Evolutionary conservation across 2,113 vertebrate species (phyloP).

Genomic region (Mus pahari): DNA sequence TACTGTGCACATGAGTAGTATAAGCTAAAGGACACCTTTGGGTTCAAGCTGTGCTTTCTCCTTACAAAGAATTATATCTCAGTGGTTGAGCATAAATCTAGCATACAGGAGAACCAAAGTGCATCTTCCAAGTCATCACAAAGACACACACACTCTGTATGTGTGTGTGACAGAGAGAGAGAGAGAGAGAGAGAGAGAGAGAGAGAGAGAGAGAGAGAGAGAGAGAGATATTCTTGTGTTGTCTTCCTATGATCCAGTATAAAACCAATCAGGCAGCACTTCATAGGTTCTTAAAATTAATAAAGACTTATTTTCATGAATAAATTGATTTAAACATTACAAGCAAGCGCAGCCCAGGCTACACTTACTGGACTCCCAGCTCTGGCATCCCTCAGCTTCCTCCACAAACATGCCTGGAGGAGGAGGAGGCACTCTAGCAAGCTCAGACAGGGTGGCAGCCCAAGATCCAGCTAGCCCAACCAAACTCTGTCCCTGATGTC

Average conservation of each 20-base stretch:
- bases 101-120: neutral
- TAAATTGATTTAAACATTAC: conserved; percentile 1
- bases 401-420: neutral
- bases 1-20: neutral
- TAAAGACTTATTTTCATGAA: neutral
- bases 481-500: neutral
- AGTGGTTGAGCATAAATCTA: neutral
- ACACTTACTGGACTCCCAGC: neutral
- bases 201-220: neutral
- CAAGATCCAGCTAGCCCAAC: neutral
- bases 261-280: neutral
- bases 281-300: neutral
- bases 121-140: neutral
- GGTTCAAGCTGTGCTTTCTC: neutral
- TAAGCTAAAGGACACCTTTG: neutral
- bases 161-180: neutral
- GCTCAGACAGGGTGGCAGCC: neutral
- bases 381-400: neutral
- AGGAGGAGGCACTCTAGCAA: neutral
- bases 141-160: neutral
- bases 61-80: neutral
- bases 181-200: no score
- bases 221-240: neutral
- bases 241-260: neutral
- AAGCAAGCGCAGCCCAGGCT: neutral